A percentile compares a stretch with the other conserved stretches of the same genome.
Conservation (phyloP, 2,113 vertebrate genomes). For the Vidua macroura region DNA sequence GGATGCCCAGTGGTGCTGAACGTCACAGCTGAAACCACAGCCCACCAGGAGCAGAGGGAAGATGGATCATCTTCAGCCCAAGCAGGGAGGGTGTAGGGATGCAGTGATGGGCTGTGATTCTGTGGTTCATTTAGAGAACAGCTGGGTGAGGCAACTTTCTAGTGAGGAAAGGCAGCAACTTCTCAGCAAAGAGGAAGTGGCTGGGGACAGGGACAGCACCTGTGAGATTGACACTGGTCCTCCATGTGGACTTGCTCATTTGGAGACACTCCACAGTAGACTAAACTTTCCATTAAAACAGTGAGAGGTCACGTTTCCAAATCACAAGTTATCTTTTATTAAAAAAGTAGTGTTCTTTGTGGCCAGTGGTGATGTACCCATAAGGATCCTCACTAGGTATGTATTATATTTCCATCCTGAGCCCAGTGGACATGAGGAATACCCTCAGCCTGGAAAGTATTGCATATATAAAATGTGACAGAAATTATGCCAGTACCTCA, state of each 20-base stretch:
- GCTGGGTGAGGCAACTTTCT: not conserved
- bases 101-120: not conserved
- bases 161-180: not conserved
- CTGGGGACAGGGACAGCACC: not conserved
- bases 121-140: not conserved
- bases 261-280: not conserved
- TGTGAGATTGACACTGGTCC: rapidly evolving
- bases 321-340: not conserved
- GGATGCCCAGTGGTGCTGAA: not conserved
- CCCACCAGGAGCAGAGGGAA: not conserved
- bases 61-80: not conserved
- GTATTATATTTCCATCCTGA: not conserved
- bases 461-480: not conserved
- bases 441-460: not conserved
- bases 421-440: too few relatives aligned
- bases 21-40: not conserved
- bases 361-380: not conserved
- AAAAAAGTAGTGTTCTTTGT: not conserved
- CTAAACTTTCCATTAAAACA: not conserved
- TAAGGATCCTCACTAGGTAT: not conserved
- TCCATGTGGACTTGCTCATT: not conserved
- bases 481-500: not conserved
- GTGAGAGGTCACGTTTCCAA: not conserved
- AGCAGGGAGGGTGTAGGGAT: not conserved
- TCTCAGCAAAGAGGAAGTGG: rapidly evolving